phyloP scores from a whole-genome alignment of 2,797 vertebrate species.

The Myoxocephalus aenaeus region DNA sequence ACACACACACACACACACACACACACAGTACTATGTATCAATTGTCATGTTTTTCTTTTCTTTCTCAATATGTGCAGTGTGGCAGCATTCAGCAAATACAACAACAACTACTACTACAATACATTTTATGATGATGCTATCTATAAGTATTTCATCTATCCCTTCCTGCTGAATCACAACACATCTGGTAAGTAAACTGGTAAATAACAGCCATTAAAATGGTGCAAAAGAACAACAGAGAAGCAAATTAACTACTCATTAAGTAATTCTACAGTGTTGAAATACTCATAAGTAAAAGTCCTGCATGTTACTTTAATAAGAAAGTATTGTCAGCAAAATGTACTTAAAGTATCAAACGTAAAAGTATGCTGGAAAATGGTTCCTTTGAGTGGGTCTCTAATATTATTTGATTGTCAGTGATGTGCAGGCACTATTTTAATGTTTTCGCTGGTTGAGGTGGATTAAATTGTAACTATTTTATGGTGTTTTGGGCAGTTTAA shows the following conservation, averaged over 20 bases:
- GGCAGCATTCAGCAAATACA: conserved; percentile 60
- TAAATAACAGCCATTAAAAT: not conserved
- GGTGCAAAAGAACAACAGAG: no score
- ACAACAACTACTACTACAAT: not conserved
- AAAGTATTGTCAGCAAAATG: not conserved
- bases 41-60: not conserved
- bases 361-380: not conserved
- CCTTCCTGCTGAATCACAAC: conserved; percentile 73
- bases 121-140: conserved; percentile 44
- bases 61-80: conserved; percentile 66
- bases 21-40: not conserved
- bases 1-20: not conserved
- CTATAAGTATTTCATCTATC: conserved; percentile 73
- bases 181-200: conserved; percentile 61
- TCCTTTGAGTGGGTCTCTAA: no score
- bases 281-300: not conserved
- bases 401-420: not conserved
- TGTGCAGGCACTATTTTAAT: not conserved
- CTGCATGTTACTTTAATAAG: not conserved
- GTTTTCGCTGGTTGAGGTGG: not conserved
- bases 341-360: no score
- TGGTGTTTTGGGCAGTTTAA: not conserved
- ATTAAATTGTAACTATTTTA: not conserved
- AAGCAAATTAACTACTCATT: not conserved
- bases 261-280: not conserved